Evolutionary conservation across 1,140 invertebrate species (phyloP), one percentile per base, ranked within the genome.

Genomic region (Anastrepha ludens): DNA sequence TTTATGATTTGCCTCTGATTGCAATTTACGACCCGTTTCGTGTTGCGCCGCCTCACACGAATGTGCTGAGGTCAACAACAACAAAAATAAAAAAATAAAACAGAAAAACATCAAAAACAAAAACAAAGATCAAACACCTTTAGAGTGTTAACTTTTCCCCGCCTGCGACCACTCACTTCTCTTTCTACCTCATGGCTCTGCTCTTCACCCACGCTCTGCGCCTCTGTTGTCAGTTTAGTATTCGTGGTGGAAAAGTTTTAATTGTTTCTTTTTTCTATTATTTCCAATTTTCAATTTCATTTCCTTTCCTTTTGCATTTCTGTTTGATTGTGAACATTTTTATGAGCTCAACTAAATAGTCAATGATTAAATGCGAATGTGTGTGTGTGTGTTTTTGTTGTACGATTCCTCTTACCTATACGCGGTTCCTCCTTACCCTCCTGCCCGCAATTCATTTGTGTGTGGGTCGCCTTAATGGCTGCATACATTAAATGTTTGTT

Each of bases 1-100:
- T 87, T 87, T 87, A 87, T 87, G 87, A 87, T 87, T 87, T 87
- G 87, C 87, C 87, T 85, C 60, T 87, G 87, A 87, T 87, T 87
- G 87, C 87, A 87, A 87, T 87, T 87, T 87, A 87, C 87, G 59
- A 78, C 47, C 29, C 74, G 74, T 81, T 81, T 81, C 74, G 20
- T 81, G 47, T 81, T 81, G 17, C 74, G 44, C 50, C 74, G 17
- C 0, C 44, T 41, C n/a, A 55, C 47, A 50, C 70, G 47, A 7
- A n/a, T 2, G 60, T 17, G 60, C n/a, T n/a, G n/a, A n/a, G 60
- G 60, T 62, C 60, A 62, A 13, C 60, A 62, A 62, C 9, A 62
- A n/a, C n/a, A 62, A 15, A 17, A 62, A 62, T 0, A 62, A 62
- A 15, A 62, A 62, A 0, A 13, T 2, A 62, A 58, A 13, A 58